phyloP scores from a whole-genome alignment of 2,797 vertebrate species.

The Cyprinodon diabolis region DNA sequence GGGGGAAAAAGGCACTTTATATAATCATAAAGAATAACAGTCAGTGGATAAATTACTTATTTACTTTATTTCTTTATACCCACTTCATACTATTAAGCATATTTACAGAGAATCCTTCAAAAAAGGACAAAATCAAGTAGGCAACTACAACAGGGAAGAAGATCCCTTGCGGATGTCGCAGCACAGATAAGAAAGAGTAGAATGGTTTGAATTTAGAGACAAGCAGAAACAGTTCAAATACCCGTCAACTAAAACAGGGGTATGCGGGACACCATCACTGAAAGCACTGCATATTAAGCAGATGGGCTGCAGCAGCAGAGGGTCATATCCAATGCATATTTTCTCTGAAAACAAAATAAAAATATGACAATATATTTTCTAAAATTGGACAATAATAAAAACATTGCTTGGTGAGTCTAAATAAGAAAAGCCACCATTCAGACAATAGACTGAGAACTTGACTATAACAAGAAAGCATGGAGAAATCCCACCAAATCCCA shows the following conservation, averaged over 20 bases:
- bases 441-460: neutral
- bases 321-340: neutral
- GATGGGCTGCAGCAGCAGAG: neutral
- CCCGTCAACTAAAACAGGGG: neutral
- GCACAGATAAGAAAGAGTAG: neutral
- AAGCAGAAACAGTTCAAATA: neutral
- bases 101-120: neutral
- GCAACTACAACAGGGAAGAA: neutral
- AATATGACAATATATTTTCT: neutral
- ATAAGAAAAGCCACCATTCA: neutral
- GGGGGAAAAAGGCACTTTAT: no score
- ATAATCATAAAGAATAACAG: neutral
- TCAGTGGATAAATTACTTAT: neutral
- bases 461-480: neutral
- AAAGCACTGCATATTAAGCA: neutral
- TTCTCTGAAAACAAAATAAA: neutral
- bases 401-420: neutral
- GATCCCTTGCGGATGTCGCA: neutral
- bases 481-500: neutral
- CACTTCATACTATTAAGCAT: neutral
- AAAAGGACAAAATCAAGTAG: neutral
- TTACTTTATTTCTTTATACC: neutral
- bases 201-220: neutral
- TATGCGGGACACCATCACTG: neutral
- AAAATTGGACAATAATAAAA: neutral